phyloP scores from a whole-genome alignment of 2,113 vertebrate species.

The Grammomys dolichurus region DNA sequence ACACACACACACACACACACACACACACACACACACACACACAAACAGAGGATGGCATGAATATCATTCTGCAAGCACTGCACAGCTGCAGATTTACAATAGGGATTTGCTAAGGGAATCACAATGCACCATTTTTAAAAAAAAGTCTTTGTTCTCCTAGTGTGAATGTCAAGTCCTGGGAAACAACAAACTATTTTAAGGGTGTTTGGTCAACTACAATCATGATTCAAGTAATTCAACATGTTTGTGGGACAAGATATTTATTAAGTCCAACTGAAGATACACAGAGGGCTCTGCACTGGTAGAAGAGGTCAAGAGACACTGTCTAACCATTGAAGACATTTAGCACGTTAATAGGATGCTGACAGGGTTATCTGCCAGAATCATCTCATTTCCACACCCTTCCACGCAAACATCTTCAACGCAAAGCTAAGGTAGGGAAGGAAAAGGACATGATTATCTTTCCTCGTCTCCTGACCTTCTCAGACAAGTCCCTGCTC shows the following conservation, averaged over 20 bases:
- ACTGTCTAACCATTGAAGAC: accelerated
- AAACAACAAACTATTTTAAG: slow-evolving; percentile 59
- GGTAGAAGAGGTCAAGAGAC: neutral
- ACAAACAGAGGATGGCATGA: neutral
- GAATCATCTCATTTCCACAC: neutral
- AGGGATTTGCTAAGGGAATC: slow-evolving; percentile 58
- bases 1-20: neutral
- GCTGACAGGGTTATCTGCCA: neutral
- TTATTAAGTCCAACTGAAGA: neutral
- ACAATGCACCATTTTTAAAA: slow-evolving; percentile 1
- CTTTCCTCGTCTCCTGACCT: neutral
- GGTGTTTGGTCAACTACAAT: slow-evolving; percentile 56
- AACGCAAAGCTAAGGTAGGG: neutral
- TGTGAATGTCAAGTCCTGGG: slow-evolving; percentile 36
- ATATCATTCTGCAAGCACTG: neutral
- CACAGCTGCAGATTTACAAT: slow-evolving; percentile 50
- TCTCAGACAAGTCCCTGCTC: too few relatives aligned
- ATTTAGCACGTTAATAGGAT: accelerated
- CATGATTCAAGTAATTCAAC: slow-evolving; percentile 51
- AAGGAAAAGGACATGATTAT: too few relatives aligned
- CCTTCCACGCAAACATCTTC: neutral
- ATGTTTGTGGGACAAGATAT: neutral
- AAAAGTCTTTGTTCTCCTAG: slow-evolving; percentile 58
- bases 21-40: neutral
- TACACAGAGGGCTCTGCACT: accelerated